Conservation (phyloP, 2,888 invertebrate species). For the Margaritifera margaritifera region DNA sequence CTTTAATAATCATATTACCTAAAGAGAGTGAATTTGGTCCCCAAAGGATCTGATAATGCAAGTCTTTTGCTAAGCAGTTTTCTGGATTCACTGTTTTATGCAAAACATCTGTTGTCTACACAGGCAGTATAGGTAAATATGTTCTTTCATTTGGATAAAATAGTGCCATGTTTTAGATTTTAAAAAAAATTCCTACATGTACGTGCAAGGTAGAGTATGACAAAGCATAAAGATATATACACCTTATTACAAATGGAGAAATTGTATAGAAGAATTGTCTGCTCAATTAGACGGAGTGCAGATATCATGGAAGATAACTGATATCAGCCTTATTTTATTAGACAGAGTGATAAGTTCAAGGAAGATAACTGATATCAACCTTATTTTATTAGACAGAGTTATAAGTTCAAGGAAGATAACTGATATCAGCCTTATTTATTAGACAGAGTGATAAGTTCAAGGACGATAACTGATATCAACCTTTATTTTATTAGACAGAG, state of each 20-base stretch:
- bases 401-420: not conserved
- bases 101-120: not conserved
- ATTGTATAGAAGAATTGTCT: too few species aligned
- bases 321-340: not conserved
- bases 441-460: too few species aligned
- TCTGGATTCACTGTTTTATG: not conserved
- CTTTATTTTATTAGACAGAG: not conserved
- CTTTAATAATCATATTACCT: too few species aligned
- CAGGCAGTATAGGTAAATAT: not conserved
- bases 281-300: too few species aligned
- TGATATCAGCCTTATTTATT: not conserved
- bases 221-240: too few species aligned
- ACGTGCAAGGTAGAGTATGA: too few species aligned
- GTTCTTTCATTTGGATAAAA: too few species aligned
- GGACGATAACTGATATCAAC: not conserved
- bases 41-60: too few species aligned
- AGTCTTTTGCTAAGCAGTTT: not conserved
- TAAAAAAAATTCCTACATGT: too few species aligned
- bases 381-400: slow-evolving; percentile 3
- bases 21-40: too few species aligned
- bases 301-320: not conserved
- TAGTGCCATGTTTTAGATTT: too few species aligned
- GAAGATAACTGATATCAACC: not conserved
- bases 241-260: too few species aligned
- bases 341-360: not conserved